Conservation (phyloP, 2,113 vertebrate species). For the Pterophyllum scalare region DNA sequence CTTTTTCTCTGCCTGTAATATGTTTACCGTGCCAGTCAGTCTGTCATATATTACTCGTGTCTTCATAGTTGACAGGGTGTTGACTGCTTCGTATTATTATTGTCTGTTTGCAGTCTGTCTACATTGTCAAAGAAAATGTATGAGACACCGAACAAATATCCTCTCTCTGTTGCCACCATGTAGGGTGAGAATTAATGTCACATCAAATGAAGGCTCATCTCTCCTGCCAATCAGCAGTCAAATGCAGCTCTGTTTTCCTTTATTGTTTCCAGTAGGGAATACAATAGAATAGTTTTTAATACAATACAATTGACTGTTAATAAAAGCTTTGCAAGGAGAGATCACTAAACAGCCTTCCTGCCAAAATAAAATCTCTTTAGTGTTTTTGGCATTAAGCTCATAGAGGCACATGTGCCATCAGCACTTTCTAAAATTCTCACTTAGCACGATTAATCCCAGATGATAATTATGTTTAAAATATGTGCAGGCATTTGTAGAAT, state of each 20-base stretch:
- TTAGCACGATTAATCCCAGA: slow-evolving; percentile 8
- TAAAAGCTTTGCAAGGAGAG: slow-evolving; percentile 3
- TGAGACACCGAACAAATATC: background rate
- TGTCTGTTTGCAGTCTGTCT: slow-evolving; percentile 33
- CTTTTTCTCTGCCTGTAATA: slow-evolving; percentile 39
- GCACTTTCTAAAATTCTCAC: slow-evolving; percentile 12
- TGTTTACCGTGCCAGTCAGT: slow-evolving; percentile 16
- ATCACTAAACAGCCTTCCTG: background rate
- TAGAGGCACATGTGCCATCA: slow-evolving; percentile 16
- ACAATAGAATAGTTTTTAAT: background rate
- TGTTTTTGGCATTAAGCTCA: background rate
- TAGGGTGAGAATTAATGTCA: slow-evolving; percentile 21
- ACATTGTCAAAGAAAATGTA: slow-evolving; percentile 22
- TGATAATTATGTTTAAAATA: slow-evolving; percentile 19
- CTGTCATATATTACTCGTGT: slow-evolving; percentile 30
- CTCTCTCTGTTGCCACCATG: slow-evolving; percentile 18
- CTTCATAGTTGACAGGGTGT: slow-evolving; percentile 20
- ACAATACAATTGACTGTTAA: background rate
- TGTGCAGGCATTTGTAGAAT: background rate
- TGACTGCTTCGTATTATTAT: slow-evolving; percentile 19
- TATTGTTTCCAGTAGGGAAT: background rate
- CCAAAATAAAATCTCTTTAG: slow-evolving; percentile 11
- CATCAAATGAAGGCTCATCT: slow-evolving; percentile 15
- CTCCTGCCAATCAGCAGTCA: background rate
- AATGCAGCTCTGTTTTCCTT: background rate